phyloP scores from a whole-genome alignment of 2,113 vertebrate species.

The Pachycephala philippinensis region DNA sequence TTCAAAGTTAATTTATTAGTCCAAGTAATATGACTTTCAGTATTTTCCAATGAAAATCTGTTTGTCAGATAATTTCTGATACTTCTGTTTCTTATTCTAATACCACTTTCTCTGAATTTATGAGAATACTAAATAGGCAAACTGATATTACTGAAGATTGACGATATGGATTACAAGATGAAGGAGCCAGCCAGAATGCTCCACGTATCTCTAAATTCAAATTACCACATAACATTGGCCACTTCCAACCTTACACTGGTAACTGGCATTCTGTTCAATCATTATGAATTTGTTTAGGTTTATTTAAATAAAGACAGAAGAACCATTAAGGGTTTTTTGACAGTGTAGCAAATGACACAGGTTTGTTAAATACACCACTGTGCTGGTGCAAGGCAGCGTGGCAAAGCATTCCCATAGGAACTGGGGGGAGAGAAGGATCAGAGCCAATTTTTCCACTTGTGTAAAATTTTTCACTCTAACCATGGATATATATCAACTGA shows the following conservation, averaged over 20 bases:
- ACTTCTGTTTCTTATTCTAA: background rate
- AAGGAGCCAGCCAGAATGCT: background rate
- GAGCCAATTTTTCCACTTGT: background rate
- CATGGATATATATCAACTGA: background rate
- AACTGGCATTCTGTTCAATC: background rate
- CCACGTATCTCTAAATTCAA: background rate
- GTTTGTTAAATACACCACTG: background rate
- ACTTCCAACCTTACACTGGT: background rate
- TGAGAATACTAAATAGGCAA: background rate
- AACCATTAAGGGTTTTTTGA: background rate
- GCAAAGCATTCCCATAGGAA: background rate
- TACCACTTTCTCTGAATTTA: background rate
- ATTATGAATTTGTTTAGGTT: background rate
- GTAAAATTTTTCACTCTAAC: background rate
- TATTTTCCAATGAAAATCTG: background rate
- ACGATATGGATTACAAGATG: background rate
- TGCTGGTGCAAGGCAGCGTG: rapidly evolving
- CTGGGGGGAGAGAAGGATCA: background rate
- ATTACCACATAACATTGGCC: background rate
- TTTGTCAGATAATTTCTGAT: background rate
- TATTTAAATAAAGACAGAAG: background rate
- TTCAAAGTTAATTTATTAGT: background rate
- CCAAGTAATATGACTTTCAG: background rate
- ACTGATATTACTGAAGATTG: background rate
- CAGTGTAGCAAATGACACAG: background rate